These are phyloP conservation scores for Thelaira solivaga DNA, from an alignment of 2,888 invertebrate genomes.

Conservation along the genomic window DNA sequence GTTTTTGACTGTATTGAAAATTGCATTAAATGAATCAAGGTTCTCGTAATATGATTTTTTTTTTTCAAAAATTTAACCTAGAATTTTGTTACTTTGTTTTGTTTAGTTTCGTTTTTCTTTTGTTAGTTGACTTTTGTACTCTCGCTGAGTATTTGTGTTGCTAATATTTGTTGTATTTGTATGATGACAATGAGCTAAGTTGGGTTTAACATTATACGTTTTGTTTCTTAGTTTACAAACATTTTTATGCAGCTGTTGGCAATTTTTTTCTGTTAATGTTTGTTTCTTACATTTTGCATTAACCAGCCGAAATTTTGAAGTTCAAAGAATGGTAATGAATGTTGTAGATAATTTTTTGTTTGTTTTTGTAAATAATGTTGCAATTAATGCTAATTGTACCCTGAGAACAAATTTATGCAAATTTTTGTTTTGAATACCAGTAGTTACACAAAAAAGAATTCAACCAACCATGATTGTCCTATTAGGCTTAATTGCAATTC, in stretches of 20 bases:
- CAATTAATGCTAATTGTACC: conserved; percentile 47
- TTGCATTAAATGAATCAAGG: conserved; percentile 44
- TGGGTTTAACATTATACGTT: background rate
- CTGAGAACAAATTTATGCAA: conserved; percentile 51
- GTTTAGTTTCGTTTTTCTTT: background rate
- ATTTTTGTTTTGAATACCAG: conserved; percentile 14
- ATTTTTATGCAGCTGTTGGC: conserved; percentile 52
- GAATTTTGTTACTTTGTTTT: conserved; percentile 26
- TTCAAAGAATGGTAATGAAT: conserved; percentile 56
- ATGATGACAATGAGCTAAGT: conserved; percentile 45
- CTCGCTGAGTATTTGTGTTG: background rate
- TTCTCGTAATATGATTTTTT: conserved; percentile 24
- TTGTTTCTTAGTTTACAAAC: background rate
- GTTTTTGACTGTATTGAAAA: conserved; percentile 14
- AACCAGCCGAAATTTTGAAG: conserved; percentile 38
- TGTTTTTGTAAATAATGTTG: conserved; percentile 2
- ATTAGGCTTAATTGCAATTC: conserved; percentile 12
- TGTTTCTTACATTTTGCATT: conserved; percentile 6
- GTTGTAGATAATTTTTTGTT: background rate
- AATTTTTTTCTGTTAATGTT: conserved; percentile 30
- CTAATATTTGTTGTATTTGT: background rate
- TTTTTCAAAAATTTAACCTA: conserved; percentile 46
- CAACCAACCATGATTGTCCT: background rate
- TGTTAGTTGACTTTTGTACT: conserved; percentile 30
- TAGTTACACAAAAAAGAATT: too few species aligned